A percentile compares a stretch with the other conserved stretches of the same genome.
These are phyloP conservation scores for Elephas maximus DNA, from an alignment of 2,113 vertebrate genomes.

Conservation along the genomic window DNA sequence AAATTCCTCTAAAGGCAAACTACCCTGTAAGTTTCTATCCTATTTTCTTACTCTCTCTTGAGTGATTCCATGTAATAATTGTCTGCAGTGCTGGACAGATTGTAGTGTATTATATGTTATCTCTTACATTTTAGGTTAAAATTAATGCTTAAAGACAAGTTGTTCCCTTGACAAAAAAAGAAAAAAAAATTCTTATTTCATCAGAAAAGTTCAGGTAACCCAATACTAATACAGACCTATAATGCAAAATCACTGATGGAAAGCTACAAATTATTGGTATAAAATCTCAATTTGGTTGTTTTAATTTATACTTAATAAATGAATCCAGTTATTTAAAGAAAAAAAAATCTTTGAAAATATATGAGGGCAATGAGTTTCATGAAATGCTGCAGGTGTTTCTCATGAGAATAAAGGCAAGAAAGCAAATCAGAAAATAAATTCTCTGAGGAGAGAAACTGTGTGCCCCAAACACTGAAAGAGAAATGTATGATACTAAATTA, in stretches of 20 bases:
- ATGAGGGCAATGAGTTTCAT: constrained; percentile 22
- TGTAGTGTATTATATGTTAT: not conserved
- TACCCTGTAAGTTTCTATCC: not conserved
- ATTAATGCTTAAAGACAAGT: not conserved
- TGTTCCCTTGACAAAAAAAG: constrained; percentile 36
- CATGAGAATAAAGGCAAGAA: constrained; percentile 55
- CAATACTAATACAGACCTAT: not conserved
- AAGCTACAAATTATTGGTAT: not conserved
- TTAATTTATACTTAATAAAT: constrained; percentile 27
- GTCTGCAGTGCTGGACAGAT: not conserved
- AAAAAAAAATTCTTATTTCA: not conserved
- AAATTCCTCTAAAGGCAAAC: constrained; percentile 8
- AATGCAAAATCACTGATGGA: not conserved
- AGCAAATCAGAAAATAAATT: constrained; percentile 51
- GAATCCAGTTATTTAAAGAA: not conserved
- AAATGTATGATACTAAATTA: constrained; percentile 14
- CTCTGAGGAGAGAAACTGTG: not conserved
- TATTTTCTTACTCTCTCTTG: not conserved
- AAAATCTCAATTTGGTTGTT: not conserved
- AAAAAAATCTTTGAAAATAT: not conserved
- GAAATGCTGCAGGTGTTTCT: constrained; percentile 62
- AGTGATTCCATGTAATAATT: not conserved
- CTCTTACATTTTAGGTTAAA: constrained; percentile 1
- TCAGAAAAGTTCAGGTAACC: not conserved
- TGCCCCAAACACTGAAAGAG: not conserved